A percentile compares a stretch with the other conserved stretches of the same genome.
These are phyloP conservation scores for Chiloscyllium punctatum DNA, from an alignment of 2,797 vertebrate genomes.

Conservation along the genomic window DNA sequence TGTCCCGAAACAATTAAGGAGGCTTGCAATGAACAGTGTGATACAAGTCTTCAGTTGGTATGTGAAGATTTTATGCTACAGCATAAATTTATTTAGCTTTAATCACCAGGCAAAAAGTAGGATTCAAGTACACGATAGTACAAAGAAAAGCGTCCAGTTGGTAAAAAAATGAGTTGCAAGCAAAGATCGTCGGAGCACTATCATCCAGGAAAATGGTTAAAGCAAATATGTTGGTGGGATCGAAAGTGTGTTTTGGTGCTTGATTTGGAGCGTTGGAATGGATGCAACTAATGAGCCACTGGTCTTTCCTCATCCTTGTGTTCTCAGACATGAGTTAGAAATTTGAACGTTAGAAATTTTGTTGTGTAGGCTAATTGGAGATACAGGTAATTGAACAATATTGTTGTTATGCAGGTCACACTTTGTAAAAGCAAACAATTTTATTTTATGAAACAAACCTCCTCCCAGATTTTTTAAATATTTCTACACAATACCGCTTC, in stretches of 20 bases:
- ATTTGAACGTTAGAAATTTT: too few species aligned
- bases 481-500: too few species aligned
- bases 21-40: not conserved
- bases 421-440: not conserved
- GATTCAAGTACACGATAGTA: not conserved
- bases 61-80: not conserved
- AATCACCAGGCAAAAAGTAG: not conserved
- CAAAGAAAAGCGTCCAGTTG: not conserved
- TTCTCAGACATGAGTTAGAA: not conserved
- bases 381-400: not conserved
- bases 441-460: too few species aligned
- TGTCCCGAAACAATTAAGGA: not conserved
- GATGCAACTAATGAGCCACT: too few species aligned
- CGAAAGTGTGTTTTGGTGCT: too few species aligned
- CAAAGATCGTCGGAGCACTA: not conserved
- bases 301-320: too few species aligned
- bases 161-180: not conserved
- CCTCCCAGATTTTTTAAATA: too few species aligned
- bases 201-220: too few species aligned
- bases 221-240: too few species aligned
- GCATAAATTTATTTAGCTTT: not conserved
- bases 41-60: not conserved
- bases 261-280: too few species aligned
- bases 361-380: not conserved
- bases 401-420: not conserved